Evolutionary conservation across 64 coral and sea anemone genomes (phyloP), one percentile per base, ranked within the genome.

Genomic region (Hydrozoanthus tunicans): DNA sequence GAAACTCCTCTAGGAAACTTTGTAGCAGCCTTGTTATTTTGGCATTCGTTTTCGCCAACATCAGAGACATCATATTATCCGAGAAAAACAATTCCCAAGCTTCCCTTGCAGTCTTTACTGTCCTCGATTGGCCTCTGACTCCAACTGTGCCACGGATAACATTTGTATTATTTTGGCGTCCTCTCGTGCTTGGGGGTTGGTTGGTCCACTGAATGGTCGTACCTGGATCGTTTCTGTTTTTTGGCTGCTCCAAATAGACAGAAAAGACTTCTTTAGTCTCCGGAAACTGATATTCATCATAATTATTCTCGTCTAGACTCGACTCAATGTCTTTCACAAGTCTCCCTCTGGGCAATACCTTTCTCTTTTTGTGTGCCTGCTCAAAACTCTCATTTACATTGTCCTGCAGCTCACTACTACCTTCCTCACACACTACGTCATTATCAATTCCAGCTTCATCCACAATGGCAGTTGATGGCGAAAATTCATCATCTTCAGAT

Each of bases 21-120:
- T 12, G 59, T 84, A 52, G 64, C 81, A 84, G 2, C 55, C 0
- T 84, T 3, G 62, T n/a, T 59, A 84, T n/a, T 73, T 86, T 70
- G 13, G 64, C 82, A 67, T 86, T 86, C 51, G 8, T 86, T 43
- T 86, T 86, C 24, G 82, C 64, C 12, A 86, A 65, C 53, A 54
- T 51, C 68, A 86, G 32, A 58, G 64, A 86, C 32, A 83, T 20
- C 81, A 86, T 86, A 11, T 68, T 9, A n/a, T 86, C 58, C 14
- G 63, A 54, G 20, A 86, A 86, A 56, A 86, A 86, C 0, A 70
- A 11, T 51, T 53, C 27, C 64, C 64, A 69, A 5, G 82, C 63
- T 86, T 68, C 82, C 51, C 54, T 68, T 51, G 82, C 7, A 3
- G 62, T 70, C 60, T 20, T 86, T 65, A 9, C 27, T 68, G 68